A percentile compares a stretch with the other conserved stretches of the same genome.
phyloP scores from a whole-genome alignment of 2,113 vertebrate genomes.

The Pangasianodon gigas region DNA sequence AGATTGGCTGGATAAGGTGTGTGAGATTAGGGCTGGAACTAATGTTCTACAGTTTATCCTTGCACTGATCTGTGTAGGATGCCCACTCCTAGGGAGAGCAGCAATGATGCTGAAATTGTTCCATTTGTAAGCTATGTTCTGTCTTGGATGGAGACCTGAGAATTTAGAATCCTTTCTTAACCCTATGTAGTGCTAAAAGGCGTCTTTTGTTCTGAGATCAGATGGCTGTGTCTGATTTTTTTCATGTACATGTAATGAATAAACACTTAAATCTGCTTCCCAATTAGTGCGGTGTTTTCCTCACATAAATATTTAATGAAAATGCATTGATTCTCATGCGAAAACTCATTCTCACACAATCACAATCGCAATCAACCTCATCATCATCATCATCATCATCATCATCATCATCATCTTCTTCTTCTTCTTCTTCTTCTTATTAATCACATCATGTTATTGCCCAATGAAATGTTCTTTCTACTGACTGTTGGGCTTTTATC shows the following conservation, averaged over 20 bases:
- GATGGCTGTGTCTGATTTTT: background rate
- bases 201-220: background rate
- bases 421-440: no score
- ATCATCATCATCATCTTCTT: background rate
- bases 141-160: background rate
- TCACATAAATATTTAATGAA: background rate
- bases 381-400: background rate
- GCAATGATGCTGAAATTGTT: background rate
- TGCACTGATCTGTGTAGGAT: background rate
- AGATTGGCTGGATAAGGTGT: background rate
- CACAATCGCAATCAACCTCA: background rate
- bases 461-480: background rate
- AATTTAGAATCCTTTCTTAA: background rate
- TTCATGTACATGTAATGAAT: background rate
- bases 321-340: background rate
- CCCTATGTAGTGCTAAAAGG: background rate
- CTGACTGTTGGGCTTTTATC: background rate
- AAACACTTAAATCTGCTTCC: background rate
- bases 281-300: background rate
- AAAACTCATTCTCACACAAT: background rate
- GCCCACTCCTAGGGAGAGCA: background rate
- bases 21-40: background rate
- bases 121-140: background rate
- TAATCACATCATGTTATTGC: background rate
- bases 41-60: background rate